Evolutionary conservation across 2,113 vertebrate genomes (phyloP).

Genomic region (Coregonus clupeaformis): DNA sequence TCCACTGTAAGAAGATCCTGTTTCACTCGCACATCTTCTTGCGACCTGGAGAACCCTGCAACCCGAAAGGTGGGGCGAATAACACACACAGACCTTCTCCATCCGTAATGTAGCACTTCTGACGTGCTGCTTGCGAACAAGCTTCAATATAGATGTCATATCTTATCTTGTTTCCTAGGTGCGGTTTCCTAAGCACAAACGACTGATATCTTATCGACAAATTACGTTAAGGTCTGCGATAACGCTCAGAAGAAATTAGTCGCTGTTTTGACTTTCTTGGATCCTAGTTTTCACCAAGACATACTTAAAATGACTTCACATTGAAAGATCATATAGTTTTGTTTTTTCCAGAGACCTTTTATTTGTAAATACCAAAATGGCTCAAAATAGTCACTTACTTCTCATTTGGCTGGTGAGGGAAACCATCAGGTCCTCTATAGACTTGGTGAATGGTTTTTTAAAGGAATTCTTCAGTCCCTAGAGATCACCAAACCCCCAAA

Average conservation of each 20-base stretch:
- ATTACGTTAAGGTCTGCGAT: neutral
- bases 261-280: neutral
- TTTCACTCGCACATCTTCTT: constrained; percentile 81
- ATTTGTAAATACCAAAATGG: neutral
- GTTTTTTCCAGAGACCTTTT: neutral
- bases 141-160: neutral
- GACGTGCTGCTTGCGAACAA: neutral
- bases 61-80: neutral
- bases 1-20: constrained; percentile 66
- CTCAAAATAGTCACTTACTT: constrained; percentile 79
- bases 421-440: constrained; percentile 85
- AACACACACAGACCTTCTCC: neutral
- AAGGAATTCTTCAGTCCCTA: constrained; percentile 71
- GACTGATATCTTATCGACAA: neutral
- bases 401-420: constrained; percentile 81
- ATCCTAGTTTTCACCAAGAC: neutral
- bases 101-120: neutral
- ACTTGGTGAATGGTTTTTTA: constrained; percentile 80
- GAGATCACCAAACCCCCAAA: constrained; percentile 33
- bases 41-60: constrained; percentile 88
- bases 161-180: neutral
- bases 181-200: neutral
- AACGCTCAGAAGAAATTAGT: neutral
- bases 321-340: neutral
- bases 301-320: too few species aligned